Base-by-base conservation (phyloP, 64 coral and sea anemone species). In the Montipora sp. region DNA sequence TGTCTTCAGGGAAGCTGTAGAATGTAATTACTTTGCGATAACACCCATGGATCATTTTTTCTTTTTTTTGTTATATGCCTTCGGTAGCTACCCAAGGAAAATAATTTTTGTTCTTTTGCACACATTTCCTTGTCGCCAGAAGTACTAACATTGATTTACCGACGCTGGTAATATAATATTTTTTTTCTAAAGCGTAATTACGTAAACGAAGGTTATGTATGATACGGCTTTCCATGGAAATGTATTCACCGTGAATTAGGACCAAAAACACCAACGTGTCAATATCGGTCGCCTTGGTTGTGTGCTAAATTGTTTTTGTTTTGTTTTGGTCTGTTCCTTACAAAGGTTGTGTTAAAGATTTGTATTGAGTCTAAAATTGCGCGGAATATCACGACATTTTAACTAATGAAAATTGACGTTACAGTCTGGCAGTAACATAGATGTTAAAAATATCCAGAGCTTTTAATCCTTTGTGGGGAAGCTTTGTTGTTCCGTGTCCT, bases 21-120 rank as follows among this genome's bases (percentile, higher is more conserved):
- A 71, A 72, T 85, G 59, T 67, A 80, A 24, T 84, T n/a, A 84
- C 61, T 85, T 85, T 23, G 82, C 51, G 63, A 19, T 4, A 47
- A 6, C 55, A 46, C 23, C 58, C 14, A 63, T 18, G 12, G 23
- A 8, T 23, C 14, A 14, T 85, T 85, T 50, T 48, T 44, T 50
- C 18, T 16, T 43, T 71, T 70, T 50, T 85, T 22, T 48, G 68
- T 3, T 47, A 7, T n/a, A 7, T 22, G 3, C n/a, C 20, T 78
- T 78, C 15, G 3, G 18, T 4, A 70, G 71, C 49, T 72, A 11
- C 46, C 20, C 23, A 46, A 65, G 63, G 60, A 18, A 20, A 85
- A 51, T 71, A 4, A 22, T 71, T 45, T 51, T 8, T 85, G 10
- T 82, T 60, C 22, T 82, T 66, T 82, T 61, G 14, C 18, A 65